Evolutionary conservation across 2,797 vertebrate species (phyloP), one percentile per base, ranked within the genome.

Genomic region (Dendrocincla fuliginosa): DNA sequence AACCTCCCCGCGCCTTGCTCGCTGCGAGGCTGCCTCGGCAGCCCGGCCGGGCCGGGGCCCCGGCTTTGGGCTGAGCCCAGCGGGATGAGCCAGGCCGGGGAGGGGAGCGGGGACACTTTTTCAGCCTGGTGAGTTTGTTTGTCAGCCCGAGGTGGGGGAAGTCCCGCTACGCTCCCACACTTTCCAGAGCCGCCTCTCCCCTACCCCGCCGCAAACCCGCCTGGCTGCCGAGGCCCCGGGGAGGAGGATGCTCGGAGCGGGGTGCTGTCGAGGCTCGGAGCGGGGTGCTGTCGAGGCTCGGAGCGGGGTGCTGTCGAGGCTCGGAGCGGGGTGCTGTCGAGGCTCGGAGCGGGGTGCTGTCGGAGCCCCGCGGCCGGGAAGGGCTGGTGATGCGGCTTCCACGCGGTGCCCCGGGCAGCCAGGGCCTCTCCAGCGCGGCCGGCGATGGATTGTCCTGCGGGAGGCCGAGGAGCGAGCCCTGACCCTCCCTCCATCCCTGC

Each of bases 401-500:
- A 16, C 15, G 6, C 15, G 6, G 39, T 5, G 4, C 41, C 41
- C 53, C 23, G 52, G 37, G 37, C 47, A 52, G 41, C 19, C 57
- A 2, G 64, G 44, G 17, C 19, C 18, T 10, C 56, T 61, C 53
- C 71, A 23, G 53, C 22, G 7, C 6, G 46, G 19, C 5, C 67
- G 16, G n/a, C 22, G 11, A 8, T 6, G 52, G 6, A 3, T 23
- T 30, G 10, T n/a, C 10, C 18, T 11, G n/a, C 35, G 5, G 46
- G 30, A 50, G 41, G 32, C 35, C 6, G 42, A 52, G 69, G 5
- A 14, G 17, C 4, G 9, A n/a, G 18, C 1, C 46, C 49, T 33
- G 27, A 4, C 2, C 15, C 12, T 14, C 22, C 0, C 30, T n/a
- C 50, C 10, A 20, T 10, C 42, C 16, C 12, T 16, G 24, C 39